These are phyloP conservation scores for Agraylea sexmaculata DNA, from an alignment of 1,140 invertebrate genomes.

Conservation along the genomic window DNA sequence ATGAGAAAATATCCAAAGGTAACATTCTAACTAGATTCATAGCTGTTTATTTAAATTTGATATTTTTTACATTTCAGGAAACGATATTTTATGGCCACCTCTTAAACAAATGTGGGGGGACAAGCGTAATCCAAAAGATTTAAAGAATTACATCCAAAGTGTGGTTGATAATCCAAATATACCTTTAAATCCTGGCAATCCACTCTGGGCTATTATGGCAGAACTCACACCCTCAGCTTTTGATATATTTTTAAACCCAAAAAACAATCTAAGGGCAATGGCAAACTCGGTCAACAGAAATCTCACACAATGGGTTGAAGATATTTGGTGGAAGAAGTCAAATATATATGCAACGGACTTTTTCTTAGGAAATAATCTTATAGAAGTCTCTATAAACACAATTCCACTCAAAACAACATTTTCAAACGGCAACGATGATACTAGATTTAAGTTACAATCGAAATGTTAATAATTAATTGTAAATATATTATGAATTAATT, in stretches of 20 bases:
- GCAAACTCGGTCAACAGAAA: slow-evolving; percentile 49
- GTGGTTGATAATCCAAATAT: slow-evolving; percentile 31
- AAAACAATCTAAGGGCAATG: slow-evolving; percentile 47
- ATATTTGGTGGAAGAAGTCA: slow-evolving; percentile 45
- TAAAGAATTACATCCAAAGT: slow-evolving; percentile 39
- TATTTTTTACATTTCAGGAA: slow-evolving; percentile 29
- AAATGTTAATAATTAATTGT: not conserved
- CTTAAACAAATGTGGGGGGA: slow-evolving; percentile 50
- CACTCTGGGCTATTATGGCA: slow-evolving; percentile 58
- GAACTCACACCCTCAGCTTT: slow-evolving; percentile 53
- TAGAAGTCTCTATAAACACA: slow-evolving; percentile 46
- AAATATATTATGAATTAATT: not conserved
- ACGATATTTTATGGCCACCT: slow-evolving; percentile 48
- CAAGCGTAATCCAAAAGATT: slow-evolving; percentile 37
- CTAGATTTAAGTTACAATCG: slow-evolving; percentile 1
- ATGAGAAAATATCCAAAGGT: slow-evolving; percentile 33
- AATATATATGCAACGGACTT: slow-evolving; percentile 60
- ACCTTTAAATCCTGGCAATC: slow-evolving; percentile 27
- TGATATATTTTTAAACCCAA: slow-evolving; percentile 45
- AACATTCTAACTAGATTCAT: slow-evolving; percentile 7
- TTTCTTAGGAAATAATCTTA: slow-evolving; percentile 56
- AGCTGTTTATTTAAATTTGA: slow-evolving; percentile 1
- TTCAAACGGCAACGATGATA: slow-evolving; percentile 1
- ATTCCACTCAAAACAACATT: slow-evolving; percentile 27
- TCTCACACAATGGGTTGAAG: slow-evolving; percentile 49